A percentile compares a stretch with the other conserved stretches of the same genome.
These are phyloP conservation scores for Lathronympha strigana DNA, from an alignment of 2,888 invertebrate species.

Conservation along the genomic window DNA sequence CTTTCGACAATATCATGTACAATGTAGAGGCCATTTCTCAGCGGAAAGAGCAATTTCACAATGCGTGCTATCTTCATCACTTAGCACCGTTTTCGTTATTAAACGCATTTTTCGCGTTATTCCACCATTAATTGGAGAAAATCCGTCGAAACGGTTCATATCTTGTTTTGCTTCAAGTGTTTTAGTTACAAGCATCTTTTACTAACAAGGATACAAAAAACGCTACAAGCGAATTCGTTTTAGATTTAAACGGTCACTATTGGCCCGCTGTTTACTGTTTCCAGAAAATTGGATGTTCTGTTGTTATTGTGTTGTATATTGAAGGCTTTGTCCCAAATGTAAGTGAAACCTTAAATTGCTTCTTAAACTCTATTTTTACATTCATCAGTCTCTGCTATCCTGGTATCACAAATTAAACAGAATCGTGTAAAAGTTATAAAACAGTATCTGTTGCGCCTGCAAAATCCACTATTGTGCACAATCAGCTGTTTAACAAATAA, in stretches of 20 bases:
- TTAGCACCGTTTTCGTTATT: not conserved
- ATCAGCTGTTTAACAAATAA: not conserved
- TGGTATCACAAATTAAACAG: slow-evolving; percentile 1
- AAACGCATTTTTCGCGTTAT: slow-evolving; percentile 9
- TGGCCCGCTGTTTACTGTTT: too few species aligned
- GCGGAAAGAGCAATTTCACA: slow-evolving; percentile 4
- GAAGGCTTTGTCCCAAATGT: too few species aligned
- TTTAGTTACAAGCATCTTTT: not conserved
- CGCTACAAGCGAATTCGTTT: too few species aligned
- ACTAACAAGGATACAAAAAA: not conserved
- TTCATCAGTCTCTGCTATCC: not conserved
- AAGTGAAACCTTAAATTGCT: too few species aligned
- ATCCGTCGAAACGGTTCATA: not conserved
- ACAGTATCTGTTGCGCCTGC: not conserved
- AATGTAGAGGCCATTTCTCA: too few species aligned
- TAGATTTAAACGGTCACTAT: too few species aligned
- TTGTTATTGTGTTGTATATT: too few species aligned
- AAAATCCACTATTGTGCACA: not conserved
- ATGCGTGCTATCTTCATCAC: slow-evolving; percentile 7
- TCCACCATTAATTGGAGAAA: slow-evolving; percentile 14
- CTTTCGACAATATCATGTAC: too few species aligned
- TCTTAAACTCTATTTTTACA: not conserved
- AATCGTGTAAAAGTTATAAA: slow-evolving; percentile 1
- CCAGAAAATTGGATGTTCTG: too few species aligned
- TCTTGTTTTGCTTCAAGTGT: not conserved